Evolutionary conservation across 1,140 invertebrate species (phyloP).

Genomic region (Drosophila kepulauana): DNA sequence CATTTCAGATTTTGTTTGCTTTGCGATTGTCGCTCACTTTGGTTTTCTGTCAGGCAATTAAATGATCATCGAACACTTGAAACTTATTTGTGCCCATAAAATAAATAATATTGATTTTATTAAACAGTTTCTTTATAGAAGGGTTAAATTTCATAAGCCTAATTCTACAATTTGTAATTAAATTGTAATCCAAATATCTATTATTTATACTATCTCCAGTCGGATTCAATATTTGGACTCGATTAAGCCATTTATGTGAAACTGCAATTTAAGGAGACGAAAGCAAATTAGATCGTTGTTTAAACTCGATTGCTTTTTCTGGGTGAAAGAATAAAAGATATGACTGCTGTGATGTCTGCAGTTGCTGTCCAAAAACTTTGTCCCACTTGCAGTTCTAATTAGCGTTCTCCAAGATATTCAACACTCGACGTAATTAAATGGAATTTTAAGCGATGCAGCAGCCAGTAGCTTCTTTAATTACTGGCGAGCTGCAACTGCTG

Average conservation of each 20-base stretch:
- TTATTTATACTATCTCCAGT: too few species aligned
- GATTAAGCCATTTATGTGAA: too few species aligned
- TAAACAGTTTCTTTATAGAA: too few species aligned
- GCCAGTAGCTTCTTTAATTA: constrained; percentile 67
- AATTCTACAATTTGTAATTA: too few species aligned
- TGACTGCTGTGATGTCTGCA: constrained; percentile 35
- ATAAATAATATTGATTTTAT: too few species aligned
- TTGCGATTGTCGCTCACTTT: constrained; percentile 27
- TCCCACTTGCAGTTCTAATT: constrained; percentile 67
- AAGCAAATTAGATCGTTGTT: constrained; percentile 63
- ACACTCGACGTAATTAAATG: constrained; percentile 81
- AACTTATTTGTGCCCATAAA: too few species aligned
- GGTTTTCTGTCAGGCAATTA: constrained; percentile 24
- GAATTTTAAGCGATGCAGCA: constrained; percentile 78
- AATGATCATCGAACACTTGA: constrained; percentile 13
- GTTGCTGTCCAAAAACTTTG: constrained; percentile 69
- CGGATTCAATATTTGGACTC: too few species aligned
- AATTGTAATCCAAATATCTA: too few species aligned
- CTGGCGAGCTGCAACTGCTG: constrained; percentile 17
- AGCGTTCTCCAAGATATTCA: constrained; percentile 75
- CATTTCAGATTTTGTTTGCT: constrained; percentile 38
- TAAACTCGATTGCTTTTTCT: constrained; percentile 63
- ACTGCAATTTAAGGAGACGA: background rate
- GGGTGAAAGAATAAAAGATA: background rate
- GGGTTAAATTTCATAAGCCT: too few species aligned